Evolutionary conservation across 2,888 invertebrate species (phyloP).

Genomic region (Hypercompe scribonia): DNA sequence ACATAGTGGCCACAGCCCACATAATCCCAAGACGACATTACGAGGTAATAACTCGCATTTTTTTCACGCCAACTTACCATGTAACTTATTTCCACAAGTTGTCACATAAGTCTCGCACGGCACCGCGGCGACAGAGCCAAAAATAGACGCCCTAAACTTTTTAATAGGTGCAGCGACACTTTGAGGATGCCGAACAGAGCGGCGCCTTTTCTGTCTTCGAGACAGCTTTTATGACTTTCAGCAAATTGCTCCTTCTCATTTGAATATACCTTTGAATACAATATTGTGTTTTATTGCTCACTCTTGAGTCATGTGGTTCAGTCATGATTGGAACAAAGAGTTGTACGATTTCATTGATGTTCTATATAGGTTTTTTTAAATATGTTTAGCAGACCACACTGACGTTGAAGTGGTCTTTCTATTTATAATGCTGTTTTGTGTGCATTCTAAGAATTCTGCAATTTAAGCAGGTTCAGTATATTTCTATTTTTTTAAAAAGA

Average conservation of each 20-base stretch:
- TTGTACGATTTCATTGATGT: constrained; percentile 29
- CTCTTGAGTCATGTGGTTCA: constrained; percentile 37
- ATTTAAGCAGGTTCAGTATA: background rate
- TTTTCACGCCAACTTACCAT: constrained; percentile 51
- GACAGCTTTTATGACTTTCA: constrained; percentile 80
- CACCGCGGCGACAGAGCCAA: constrained; percentile 67
- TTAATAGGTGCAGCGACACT: constrained; percentile 74
- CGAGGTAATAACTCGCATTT: constrained; percentile 36
- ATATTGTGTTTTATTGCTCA: constrained; percentile 41
- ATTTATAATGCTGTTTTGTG: background rate
- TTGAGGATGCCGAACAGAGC: constrained; percentile 59
- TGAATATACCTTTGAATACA: constrained; percentile 62
- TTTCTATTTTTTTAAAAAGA: too few species aligned
- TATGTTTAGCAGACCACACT: constrained; percentile 10
- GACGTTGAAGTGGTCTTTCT: background rate
- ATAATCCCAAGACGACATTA: constrained; percentile 12
- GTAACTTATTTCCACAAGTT: constrained; percentile 67
- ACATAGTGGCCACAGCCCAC: background rate
- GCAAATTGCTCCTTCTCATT: constrained; percentile 79
- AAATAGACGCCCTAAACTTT: constrained; percentile 82
- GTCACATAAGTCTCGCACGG: constrained; percentile 71
- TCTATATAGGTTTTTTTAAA: constrained; percentile 16
- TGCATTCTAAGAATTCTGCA: background rate
- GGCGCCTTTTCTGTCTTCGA: constrained; percentile 73
- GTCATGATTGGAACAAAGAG: constrained; percentile 34